Base-by-base conservation (phyloP, 2,797 vertebrate species). In the Hoplostethus mediterraneus region DNA sequence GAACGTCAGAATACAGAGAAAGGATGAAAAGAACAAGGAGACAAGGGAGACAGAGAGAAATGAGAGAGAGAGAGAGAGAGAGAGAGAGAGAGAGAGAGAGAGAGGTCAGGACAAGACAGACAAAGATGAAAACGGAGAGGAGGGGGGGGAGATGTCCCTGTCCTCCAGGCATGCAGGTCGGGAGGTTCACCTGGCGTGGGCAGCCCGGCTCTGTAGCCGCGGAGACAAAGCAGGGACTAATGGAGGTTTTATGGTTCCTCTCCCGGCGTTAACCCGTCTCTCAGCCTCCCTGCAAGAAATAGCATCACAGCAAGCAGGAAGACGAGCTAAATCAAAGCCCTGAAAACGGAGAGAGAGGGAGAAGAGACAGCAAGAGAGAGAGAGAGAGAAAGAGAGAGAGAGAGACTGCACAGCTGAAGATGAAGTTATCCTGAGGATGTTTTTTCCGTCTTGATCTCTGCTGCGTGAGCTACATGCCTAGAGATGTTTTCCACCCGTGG, bases 111-210 rank as follows among this genome's bases (percentile, higher is more conserved):
- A 38, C n/a, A n/a, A 54, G 53, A 38, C n/a, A 17, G 9, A n/a
- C 17, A 31, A 21, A 54, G n/a, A 13, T 36, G 11, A 30, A 55
- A 36, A 31, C 13, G 12, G 40, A 36, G 47, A 56, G 30, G 5
- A 11, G 51, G 10, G 48, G 49, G 58, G 63, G 72, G 21, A 56
- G 31, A 67, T 28, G 56, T 45, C 48, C 67, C 28, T 33, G 73
- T 75, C 81, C 64, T 87, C 38, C 64, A 44, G 83, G 65, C 31
- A 2, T 48, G 33, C 71, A 67, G 75, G 67, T 62, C 40, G 69
- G 73, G 40, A 6, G 67, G 51, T 63, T 77, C 69, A 83, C 81
- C 87, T 67, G 86, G 77, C 63, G 86, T 90, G 81, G 87, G 81
- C 70, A 71, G 80, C 60, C 2, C 21, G 4, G 47, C 21, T 67